Evolutionary conservation across 2,888 invertebrate genomes (phyloP).

Genomic region (Orgyia antiqua): DNA sequence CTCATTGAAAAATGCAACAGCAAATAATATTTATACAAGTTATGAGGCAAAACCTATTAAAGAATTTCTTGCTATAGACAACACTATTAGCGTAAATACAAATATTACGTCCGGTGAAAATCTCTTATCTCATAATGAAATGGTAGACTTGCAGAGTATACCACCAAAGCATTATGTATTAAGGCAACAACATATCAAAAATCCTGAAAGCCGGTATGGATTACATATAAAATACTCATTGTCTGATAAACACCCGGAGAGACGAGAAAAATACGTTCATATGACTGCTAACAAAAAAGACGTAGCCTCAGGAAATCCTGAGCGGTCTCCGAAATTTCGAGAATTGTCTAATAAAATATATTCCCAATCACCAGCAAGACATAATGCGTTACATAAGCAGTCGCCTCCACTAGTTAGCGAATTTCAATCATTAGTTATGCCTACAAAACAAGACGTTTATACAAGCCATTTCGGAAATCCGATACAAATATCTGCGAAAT

Average conservation of each 20-base stretch:
- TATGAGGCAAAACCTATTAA: neutral
- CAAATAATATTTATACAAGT: neutral
- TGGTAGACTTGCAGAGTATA: neutral
- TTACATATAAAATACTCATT: too few relatives aligned
- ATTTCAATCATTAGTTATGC: too few relatives aligned
- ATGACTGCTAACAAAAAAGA: neutral
- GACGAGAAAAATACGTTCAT: neutral
- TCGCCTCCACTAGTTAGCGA: too few relatives aligned
- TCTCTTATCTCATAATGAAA: constrained; percentile 1
- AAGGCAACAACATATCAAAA: neutral
- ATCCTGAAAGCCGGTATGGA: neutral
- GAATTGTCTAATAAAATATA: neutral
- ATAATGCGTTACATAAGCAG: neutral
- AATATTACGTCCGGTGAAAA: constrained; percentile 4
- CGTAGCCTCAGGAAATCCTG: neutral
- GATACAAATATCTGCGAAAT: too few relatives aligned
- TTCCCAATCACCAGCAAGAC: neutral
- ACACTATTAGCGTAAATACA: neutral
- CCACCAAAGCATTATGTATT: neutral
- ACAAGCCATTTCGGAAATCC: too few relatives aligned
- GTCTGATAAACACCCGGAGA: neutral
- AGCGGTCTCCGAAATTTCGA: neutral
- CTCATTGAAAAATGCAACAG: neutral
- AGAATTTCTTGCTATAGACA: neutral
- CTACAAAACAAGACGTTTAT: too few relatives aligned